Base-by-base conservation (phyloP, 2,797 vertebrate genomes). In the Gymnothorax reevesii region DNA sequence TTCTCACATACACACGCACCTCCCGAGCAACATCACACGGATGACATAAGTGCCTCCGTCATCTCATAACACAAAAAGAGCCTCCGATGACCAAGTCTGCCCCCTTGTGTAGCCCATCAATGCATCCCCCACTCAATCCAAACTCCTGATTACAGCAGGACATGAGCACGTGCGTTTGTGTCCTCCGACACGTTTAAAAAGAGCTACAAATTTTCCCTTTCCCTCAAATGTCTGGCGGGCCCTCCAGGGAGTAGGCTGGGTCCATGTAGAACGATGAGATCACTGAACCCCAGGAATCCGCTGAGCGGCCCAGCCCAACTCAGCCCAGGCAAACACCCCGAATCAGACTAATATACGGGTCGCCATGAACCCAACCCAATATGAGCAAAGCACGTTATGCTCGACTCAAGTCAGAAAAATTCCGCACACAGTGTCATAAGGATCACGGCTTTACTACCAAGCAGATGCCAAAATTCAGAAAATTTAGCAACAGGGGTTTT, bases 241-340 rank as follows among this genome's bases (percentile, higher is more conserved):
- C 59, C 87, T 85, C 86, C 52, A 10, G 87, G 84, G 87, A 85
- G 57, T 57, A 77, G 87, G 87, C 75, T 85, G 87, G 84, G 87
- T 54, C 57, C 22, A 17, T 64, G 55, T 54, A 82, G 60, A 59
- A 27, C 52, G 69, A 87, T 87, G 83, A 84, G 83, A 85, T 87
- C 87, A 82, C 64, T 64, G 59, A 64, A 42, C 79, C 82, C 83
- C 69, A 73, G 71, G 86, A 84, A 27, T 80, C 86, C 75, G n/a
- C 15, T 20, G 71, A 7, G 55, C 64, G 25, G 84, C 66, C n/a
- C 66, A 57, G 15, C 64, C 55, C 83, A 42, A 10, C 42, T n/a
- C 71, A 59, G 62, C 57, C 25, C 75, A 15, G 73, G 49, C 57
- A 60, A 83, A 84, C 84, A 87, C 57, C 59, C 49, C 59, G 73